These are phyloP conservation scores for Tenodera sinensis DNA, from an alignment of 2,888 invertebrate genomes.

Conservation along the genomic window DNA sequence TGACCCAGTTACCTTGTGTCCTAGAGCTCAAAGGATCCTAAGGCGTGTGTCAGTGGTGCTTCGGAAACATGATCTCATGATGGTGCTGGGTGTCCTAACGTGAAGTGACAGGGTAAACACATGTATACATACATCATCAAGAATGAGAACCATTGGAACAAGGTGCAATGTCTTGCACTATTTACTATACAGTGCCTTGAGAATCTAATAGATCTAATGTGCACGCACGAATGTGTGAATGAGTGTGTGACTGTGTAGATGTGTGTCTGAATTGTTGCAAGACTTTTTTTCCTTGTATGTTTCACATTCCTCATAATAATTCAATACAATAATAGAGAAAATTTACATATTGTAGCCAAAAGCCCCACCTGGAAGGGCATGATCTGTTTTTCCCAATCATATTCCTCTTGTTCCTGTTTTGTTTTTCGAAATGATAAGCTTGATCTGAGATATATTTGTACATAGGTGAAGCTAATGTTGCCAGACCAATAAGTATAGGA, in stretches of 20 bases:
- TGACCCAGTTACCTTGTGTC: not conserved
- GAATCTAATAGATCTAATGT: not conserved
- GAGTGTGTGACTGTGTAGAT: not conserved
- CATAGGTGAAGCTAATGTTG: not conserved
- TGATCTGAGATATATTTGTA: not conserved
- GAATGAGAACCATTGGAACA: not conserved
- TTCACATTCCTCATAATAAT: not conserved
- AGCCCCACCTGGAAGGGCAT: not conserved
- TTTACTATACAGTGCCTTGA: not conserved
- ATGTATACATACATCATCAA: not conserved
- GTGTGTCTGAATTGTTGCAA: not conserved
- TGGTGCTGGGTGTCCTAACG: not conserved
- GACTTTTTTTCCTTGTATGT: not conserved
- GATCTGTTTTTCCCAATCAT: not conserved
- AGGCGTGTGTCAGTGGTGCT: not conserved
- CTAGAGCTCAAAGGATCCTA: not conserved
- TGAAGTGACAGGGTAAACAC: not conserved
- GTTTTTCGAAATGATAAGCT: not conserved
- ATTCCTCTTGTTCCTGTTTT: not conserved
- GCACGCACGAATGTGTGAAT: not conserved
- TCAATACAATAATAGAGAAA: not conserved
- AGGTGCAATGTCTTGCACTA: not conserved
- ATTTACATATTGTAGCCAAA: not conserved
- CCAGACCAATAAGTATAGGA: not conserved
- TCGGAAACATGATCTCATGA: not conserved